phyloP scores from a whole-genome alignment of 2,113 vertebrate genomes.

The Xenopus laevis region DNA sequence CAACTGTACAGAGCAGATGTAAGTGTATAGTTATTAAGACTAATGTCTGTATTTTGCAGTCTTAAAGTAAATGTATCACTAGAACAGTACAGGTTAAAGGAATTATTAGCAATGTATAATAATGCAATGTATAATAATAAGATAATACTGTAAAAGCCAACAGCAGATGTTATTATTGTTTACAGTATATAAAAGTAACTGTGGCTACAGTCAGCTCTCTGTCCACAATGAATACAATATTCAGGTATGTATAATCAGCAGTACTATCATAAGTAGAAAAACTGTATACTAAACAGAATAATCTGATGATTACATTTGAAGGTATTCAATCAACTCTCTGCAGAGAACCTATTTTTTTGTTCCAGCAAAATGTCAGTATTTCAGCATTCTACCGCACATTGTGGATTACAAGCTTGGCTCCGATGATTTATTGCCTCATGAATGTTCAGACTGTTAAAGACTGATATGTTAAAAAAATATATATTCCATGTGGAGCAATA shows the following conservation, averaged over 20 bases:
- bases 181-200: too few species aligned
- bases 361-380: background rate
- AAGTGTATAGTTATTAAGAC: too few species aligned
- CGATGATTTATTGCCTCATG: background rate
- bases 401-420: background rate
- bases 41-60: too few species aligned
- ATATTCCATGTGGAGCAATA: background rate
- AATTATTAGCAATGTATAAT: too few species aligned
- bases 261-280: conserved; percentile 6
- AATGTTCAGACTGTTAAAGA: background rate
- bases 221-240: too few species aligned
- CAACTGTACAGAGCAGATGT: too few species aligned
- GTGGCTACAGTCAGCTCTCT: too few species aligned
- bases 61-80: too few species aligned
- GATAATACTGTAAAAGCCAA: too few species aligned
- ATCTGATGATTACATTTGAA: conserved; percentile 7
- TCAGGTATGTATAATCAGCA: conserved; percentile 10
- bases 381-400: background rate
- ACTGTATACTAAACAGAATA: conserved; percentile 9
- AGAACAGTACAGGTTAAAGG: too few species aligned
- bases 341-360: background rate
- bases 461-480: background rate
- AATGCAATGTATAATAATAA: too few species aligned
- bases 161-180: too few species aligned
- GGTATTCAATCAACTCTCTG: background rate